phyloP scores from a whole-genome alignment of 2,797 vertebrate species.

The Epinephelus awoara region DNA sequence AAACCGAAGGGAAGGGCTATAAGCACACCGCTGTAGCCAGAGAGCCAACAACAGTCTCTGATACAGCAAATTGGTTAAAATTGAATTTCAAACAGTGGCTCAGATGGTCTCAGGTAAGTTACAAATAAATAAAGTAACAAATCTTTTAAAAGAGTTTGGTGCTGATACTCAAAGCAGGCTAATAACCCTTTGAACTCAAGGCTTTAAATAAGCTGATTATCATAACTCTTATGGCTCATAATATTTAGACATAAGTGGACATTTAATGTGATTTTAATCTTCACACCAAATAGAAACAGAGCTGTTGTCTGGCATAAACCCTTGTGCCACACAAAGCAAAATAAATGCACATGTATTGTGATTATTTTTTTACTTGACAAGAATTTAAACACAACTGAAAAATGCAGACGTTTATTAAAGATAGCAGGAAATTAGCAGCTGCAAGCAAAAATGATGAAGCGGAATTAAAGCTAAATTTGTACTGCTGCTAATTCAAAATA shows the following conservation, averaged over 20 bases:
- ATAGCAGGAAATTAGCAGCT: no score
- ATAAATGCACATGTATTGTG: neutral
- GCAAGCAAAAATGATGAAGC: no score
- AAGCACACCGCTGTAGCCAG: conserved; percentile 8
- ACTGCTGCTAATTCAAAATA: no score
- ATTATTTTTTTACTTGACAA: neutral
- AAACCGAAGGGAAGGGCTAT: conserved; percentile 24
- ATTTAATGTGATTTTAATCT: neutral
- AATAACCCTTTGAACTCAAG: neutral
- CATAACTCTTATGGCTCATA: neutral
- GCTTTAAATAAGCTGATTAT: neutral
- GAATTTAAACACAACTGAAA: neutral
- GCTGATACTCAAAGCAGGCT: neutral
- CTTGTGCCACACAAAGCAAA: no score
- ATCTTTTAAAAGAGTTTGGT: neutral
- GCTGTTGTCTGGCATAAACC: no score
- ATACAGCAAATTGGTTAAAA: neutral
- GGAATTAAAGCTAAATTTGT: no score
- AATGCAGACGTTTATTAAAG: neutral
- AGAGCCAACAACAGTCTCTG: neutral
- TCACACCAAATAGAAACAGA: no score
- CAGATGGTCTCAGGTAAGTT: neutral
- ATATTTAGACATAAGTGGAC: neutral
- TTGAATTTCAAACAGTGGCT: neutral
- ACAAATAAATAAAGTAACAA: neutral